Base-by-base conservation (phyloP, 2,888 invertebrate species). In the Orthosia gracilis region DNA sequence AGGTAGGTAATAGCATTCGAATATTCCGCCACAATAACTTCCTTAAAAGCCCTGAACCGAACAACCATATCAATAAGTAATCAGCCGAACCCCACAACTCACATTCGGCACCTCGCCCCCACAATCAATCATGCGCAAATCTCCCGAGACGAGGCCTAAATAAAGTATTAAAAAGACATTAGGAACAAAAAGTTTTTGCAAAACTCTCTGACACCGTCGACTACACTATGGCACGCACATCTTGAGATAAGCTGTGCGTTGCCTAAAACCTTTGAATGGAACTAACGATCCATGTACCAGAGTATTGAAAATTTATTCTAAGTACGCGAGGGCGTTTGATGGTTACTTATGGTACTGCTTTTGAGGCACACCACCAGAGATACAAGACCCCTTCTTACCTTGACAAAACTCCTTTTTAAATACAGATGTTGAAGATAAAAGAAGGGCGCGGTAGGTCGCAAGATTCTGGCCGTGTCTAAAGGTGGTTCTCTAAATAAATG, bases 261-360 rank as follows among this genome's bases (percentile, higher is more conserved):
- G 81, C 80, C 85, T 85, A 89, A 90, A 91, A 90, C 93, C 91
- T 91, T 91, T 93, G 92, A 94, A 92, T 87, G 92, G 93, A 94
- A 95, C 94, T 94, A 96, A 96, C 95, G 95, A 93, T 86, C 91
- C 92, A 89, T 92, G 91, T 90, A 90, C 83, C 85, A 88, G 89
- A 90, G 94, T 94, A 95, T 96, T 95, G 96, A 95, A 96, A 95
- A 96, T 96, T 96, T 96, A 96, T 96, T 95, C 95, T 93, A 92
- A 95, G 94, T 94, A 95, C 94, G 92, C 89, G 88, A 87, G 92
- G 90, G 92, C 88, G 92, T 91, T 92, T 93, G 93, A 94, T 94
- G 93, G 95, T 95, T 93, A 95, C 91, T 94, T 95, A 95, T 93
- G 93, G 89, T 92, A 92, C 91, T 92, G 90, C 92, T 89, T 89